Base-by-base conservation (phyloP, 1,140 invertebrate genomes). In the Mesaphorura yosii region DNA sequence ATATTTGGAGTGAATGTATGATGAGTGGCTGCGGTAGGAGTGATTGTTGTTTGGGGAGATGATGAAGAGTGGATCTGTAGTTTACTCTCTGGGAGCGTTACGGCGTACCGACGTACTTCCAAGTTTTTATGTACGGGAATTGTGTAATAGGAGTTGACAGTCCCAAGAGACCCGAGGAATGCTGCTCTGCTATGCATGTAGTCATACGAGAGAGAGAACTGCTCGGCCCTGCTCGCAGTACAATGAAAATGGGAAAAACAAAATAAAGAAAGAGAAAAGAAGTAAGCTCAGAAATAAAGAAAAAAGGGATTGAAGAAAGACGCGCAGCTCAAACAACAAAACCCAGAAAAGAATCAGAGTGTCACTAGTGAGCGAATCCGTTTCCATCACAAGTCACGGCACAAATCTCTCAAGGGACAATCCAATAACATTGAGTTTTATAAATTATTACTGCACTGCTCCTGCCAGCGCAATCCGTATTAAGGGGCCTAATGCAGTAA, bases 301-400 rank as follows among this genome's bases (percentile, higher is more conserved):
- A 31, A 48, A 4, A 25, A 7, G 12, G 23, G 44, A 4, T n/a
- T 51, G 27, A 25, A 51, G 7, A 25, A 15, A 23, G 22, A n/a
- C n/a, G n/a, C n/a, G n/a, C n/a, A n/a, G n/a, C n/a, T n/a, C n/a
- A n/a, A n/a, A n/a, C n/a, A n/a, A n/a, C n/a, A n/a, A n/a, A 27
- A 39, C 6, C 22, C 14, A 52, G 39, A 55, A 50, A 59, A 60
- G 55, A 61, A 55, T 58, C 49, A 31, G 50, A 48, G 44, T 57
- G 60, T 58, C 60, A 62, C 42, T 56, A 51, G 37, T 26, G 50
- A 56, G 41, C 45, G 50, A 62, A 62, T 58, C 48, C 56, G 42
- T 57, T 62, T 62, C 59, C 57, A 62, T 62, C 56, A 58, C 51
- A 62, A 62, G 56, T 58, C 55, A 62, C 23, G 17, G 29, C 10